A percentile compares a stretch with the other conserved stretches of the same genome.
phyloP scores from a whole-genome alignment of 2,113 vertebrate genomes.

The Oceanodroma tethys region DNA sequence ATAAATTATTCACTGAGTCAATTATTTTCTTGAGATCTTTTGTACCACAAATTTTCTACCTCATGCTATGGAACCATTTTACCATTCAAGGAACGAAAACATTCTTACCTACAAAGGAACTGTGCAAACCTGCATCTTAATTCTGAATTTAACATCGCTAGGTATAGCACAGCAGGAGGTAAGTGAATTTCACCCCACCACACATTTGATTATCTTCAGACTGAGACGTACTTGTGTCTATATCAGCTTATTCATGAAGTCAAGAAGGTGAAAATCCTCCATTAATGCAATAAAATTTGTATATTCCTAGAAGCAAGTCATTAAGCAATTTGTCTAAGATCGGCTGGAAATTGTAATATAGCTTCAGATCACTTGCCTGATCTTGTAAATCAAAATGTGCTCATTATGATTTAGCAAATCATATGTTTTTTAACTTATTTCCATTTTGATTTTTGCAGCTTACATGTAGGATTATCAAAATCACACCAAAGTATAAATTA shows the following conservation, averaged over 20 bases:
- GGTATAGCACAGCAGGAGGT: not conserved
- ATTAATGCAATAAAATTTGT: not conserved
- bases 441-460: not conserved
- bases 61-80: not conserved
- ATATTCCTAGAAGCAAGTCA: not conserved
- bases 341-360: not conserved
- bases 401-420: not conserved
- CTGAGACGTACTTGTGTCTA: not conserved
- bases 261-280: slow-evolving; percentile 8
- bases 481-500: not conserved
- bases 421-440: not conserved
- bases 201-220: not conserved
- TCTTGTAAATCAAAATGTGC: not conserved
- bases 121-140: not conserved
- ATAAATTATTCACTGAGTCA: slow-evolving; percentile 63
- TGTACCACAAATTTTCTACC: slow-evolving; percentile 2
- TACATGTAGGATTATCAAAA: not conserved
- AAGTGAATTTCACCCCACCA: not conserved
- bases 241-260: not conserved
- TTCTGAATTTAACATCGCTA: not conserved
- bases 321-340: not conserved
- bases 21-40: slow-evolving; percentile 30
- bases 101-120: not conserved
- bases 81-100: not conserved
- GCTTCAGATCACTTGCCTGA: not conserved